Evolutionary conservation across 2,113 vertebrate genomes (phyloP), one percentile per base, ranked within the genome.

Genomic region (Mungos mungo): DNA sequence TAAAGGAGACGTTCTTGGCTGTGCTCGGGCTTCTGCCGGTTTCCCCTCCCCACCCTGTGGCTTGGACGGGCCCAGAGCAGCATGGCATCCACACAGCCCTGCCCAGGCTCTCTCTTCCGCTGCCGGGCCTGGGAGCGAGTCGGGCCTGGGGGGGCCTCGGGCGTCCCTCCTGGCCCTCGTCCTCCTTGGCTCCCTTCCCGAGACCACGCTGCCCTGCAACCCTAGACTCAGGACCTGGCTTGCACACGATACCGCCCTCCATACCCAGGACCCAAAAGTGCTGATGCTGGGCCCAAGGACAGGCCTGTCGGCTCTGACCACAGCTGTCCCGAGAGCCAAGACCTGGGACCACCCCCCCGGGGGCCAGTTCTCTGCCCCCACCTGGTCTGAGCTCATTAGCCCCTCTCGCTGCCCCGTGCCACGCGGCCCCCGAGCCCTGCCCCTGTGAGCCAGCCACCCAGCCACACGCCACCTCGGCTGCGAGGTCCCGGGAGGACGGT

Each of bases 1-100:
- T 25, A 65, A 54, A 69, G 52, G 68, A 41, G 92, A 7, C 7
- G 2, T 63, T 54, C 86, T 65, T 66, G 84, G 83, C 96, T 52
- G 1, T 0, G 5, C 82, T 45, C 93, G 31, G 33, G 25, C 76
- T 35, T 14, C 88, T 23, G 57, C 60, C 8, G 9, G 7, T 41
- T 29, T 6, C 66, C 25, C 35, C 38, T 3, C 95, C 72, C 93
- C 90, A 1, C 96, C 96, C 97, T 94, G 97, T 63, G 97, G 97
- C 88, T 74, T 95, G 88, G 95, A 47, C 0, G 0, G 86, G 35
- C 88, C 72, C 0, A 0, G n/a, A 76, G 16, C 11, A 0, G 13
- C 82, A 3, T 4, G 2, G 86, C 52, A 9, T 38, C 54, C 9
- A 9, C 15, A 13, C 29, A 19, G 35, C 18, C 52, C 4, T n/a